Conservation (phyloP, 2,888 invertebrate species). For the Cantharis flavilabris region DNA sequence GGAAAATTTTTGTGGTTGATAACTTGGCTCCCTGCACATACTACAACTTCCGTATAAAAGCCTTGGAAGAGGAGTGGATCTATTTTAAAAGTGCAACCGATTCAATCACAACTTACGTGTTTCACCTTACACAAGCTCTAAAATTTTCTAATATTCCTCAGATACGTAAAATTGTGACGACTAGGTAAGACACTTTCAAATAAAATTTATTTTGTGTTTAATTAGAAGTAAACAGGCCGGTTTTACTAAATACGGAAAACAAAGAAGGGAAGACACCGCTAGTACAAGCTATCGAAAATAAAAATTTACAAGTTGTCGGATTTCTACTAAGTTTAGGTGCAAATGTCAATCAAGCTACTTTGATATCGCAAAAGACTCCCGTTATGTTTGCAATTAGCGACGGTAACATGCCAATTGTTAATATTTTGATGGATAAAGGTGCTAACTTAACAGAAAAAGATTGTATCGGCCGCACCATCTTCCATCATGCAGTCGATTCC, state of each 20-base stretch:
- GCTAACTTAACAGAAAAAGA: constrained; percentile 55
- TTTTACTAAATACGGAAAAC: constrained; percentile 57
- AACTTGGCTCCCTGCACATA: constrained; percentile 58
- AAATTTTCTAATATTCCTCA: constrained; percentile 42
- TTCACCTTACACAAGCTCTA: constrained; percentile 47
- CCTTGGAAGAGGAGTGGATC: constrained; percentile 44
- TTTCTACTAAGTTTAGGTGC: constrained; percentile 58
- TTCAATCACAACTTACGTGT: constrained; percentile 43
- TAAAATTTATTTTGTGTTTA: not conserved
- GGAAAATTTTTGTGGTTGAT: constrained; percentile 43
- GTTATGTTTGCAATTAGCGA: constrained; percentile 58
- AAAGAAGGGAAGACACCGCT: constrained; percentile 60
- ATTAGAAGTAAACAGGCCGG: constrained; percentile 47
- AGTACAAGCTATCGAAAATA: constrained; percentile 58
- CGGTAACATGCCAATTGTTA: constrained; percentile 49
- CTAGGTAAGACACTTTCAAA: constrained; percentile 36
- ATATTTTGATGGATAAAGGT: constrained; percentile 58
- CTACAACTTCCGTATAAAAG: constrained; percentile 58
- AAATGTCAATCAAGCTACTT: constrained; percentile 54
- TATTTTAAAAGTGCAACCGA: constrained; percentile 47
- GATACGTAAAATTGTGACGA: constrained; percentile 46
- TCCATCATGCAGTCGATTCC: constrained; percentile 63
- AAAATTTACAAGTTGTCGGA: constrained; percentile 54
- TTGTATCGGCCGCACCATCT: constrained; percentile 57
- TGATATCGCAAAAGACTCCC: constrained; percentile 55